Evolutionary conservation across 1,140 invertebrate genomes (phyloP), one percentile per base, ranked within the genome.

Genomic region (Aphaenogaster ashmeadi): DNA sequence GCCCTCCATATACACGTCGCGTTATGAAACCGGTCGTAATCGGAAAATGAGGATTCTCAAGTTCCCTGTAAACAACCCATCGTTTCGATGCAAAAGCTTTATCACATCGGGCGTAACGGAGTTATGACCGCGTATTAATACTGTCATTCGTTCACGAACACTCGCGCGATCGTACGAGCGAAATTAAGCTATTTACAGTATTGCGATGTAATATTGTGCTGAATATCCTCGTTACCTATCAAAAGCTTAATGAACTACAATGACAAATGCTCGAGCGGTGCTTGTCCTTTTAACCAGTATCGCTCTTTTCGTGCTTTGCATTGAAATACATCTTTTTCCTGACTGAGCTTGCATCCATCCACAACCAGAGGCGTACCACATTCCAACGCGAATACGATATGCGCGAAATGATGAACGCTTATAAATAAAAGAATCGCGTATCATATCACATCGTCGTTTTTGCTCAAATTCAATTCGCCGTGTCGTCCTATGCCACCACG

Each of bases 21-120:
- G 44, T 62, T 71, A 33, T 83, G 54, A 83, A 83, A 71, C 9
- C 54, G 27, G 27, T 71, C 77, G 44, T 83, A 64, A 87, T 81
- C 67, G 11, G 52, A 60, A 38, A 67, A 83, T 54, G 67, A 83
- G 56, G 38, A 60, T 41, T 60, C 56, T 83, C 54, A 41, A 36
- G 6, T 41, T 60, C 2, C 18, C 41, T 18, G 64, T 58, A 83
- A 60, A 86, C 60, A 83, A 27, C 0, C 27, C 27, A 41, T 47
- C 41, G n/a, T 54, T 80, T 52, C 21, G 33, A 67, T 38, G 33
- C 54, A 50, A 58, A 62, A 72, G 62, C 13, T 87, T 69, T 84
- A 64, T 83, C 27, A 27, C 7, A 72, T 21, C 44, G n/a, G 33
- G 0, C 27, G 41, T 52, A 21, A 81, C 41, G 33, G 33, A 47